A percentile compares a stretch with the other conserved stretches of the same genome.
Evolutionary conservation across 2,888 invertebrate genomes (phyloP).

Genomic region (Dryocosmus kuriphilus): DNA sequence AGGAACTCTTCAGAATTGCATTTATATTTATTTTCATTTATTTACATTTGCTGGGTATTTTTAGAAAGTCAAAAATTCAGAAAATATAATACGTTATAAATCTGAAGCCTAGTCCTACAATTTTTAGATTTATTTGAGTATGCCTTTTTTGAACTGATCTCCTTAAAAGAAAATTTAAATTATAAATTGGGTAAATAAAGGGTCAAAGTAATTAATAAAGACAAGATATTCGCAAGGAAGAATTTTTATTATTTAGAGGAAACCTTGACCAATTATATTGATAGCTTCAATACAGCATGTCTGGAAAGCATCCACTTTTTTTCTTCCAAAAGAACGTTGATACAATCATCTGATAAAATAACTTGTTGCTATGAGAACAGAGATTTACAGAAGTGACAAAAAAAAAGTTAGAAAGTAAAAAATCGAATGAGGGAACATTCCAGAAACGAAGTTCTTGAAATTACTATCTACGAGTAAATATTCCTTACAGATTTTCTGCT

Average conservation of each 20-base stretch:
- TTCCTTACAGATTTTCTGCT: constrained; percentile 36
- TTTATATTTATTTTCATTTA: too few relatives aligned
- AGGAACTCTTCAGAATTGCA: too few relatives aligned
- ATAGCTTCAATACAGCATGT: not conserved
- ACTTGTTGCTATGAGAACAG: not conserved
- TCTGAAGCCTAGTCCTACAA: too few relatives aligned
- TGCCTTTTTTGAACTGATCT: too few relatives aligned
- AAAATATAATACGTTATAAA: too few relatives aligned
- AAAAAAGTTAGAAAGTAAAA: constrained; percentile 29
- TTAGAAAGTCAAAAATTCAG: too few relatives aligned
- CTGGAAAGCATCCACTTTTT: not conserved
- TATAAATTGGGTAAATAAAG: too few relatives aligned
- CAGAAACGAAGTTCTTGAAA: constrained; percentile 30
- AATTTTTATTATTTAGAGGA: not conserved
- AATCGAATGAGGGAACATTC: constrained; percentile 27
- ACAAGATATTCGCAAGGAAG: too few relatives aligned
- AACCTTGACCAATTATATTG: constrained; percentile 3
- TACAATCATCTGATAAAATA: constrained; percentile 35
- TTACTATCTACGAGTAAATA: constrained; percentile 2
- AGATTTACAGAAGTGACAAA: constrained; percentile 1
- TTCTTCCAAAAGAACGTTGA: not conserved
- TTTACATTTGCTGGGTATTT: too few relatives aligned
- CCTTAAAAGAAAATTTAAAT: too few relatives aligned
- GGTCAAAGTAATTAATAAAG: too few relatives aligned
- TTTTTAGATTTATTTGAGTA: too few relatives aligned